Conservation (phyloP, 2,888 invertebrate genomes). For the Gonocerus acuteangulatus region DNA sequence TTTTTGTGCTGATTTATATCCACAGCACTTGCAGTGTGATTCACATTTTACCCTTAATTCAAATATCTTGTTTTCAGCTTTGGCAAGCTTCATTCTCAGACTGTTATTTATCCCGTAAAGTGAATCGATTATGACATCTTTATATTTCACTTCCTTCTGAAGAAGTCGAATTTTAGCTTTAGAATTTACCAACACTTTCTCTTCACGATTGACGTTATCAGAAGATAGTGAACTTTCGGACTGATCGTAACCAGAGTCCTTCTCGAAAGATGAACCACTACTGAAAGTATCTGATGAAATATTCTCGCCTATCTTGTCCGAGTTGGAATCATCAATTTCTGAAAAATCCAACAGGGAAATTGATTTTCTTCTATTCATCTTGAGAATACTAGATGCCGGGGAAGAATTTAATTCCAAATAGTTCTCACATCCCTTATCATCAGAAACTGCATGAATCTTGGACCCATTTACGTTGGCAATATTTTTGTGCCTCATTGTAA, state of each 20-base stretch:
- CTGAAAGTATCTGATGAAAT: slow-evolving; percentile 6
- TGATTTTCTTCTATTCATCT: slow-evolving; percentile 25
- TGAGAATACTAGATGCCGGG: slow-evolving; percentile 19
- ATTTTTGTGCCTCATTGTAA: no score
- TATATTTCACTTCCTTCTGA: slow-evolving; percentile 30
- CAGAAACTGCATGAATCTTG: no score
- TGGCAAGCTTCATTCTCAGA: slow-evolving; percentile 29
- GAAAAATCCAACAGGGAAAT: slow-evolving; percentile 32
- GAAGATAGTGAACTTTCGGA: slow-evolving; percentile 14
- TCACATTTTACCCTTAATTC: slow-evolving; percentile 29
- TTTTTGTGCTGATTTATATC: not conserved
- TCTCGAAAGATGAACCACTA: slow-evolving; percentile 21
- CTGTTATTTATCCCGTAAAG: slow-evolving; percentile 29
- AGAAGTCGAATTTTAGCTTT: slow-evolving; percentile 6
- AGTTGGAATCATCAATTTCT: slow-evolving; percentile 14
- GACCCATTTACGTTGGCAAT: no score
- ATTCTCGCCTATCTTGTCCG: not conserved
- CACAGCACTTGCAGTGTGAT: slow-evolving; percentile 31
- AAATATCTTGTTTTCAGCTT: slow-evolving; percentile 32
- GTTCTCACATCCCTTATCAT: no score
- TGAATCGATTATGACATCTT: slow-evolving; percentile 30
- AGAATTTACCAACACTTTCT: no score
- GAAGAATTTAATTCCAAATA: no score
- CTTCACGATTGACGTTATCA: not conserved
- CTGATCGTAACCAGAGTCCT: slow-evolving; percentile 32